Percentiles rank a stretch among this genome's conserved stretches.
phyloP scores from a whole-genome alignment of 1,140 invertebrate species.

The Drosophila baimaii region DNA sequence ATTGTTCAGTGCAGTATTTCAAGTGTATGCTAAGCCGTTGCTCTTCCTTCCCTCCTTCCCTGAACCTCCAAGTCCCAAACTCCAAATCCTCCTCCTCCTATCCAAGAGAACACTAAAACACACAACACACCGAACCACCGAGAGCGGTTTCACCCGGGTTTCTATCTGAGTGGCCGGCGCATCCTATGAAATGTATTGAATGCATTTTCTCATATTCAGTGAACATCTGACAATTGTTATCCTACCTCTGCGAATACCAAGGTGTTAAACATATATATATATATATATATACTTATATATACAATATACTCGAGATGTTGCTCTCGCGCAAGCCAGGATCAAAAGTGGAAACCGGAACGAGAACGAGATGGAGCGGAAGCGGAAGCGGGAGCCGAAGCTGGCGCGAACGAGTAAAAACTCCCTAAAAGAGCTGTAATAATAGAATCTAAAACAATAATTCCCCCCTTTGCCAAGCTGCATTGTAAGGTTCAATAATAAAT shows the following conservation, averaged over 20 bases:
- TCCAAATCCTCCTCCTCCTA: not conserved
- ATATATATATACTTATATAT: conserved; percentile 57
- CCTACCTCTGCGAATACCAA: conserved; percentile 78
- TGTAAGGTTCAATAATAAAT: conserved; percentile 60
- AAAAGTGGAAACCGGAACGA: conserved; percentile 1
- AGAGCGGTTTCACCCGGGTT: conserved; percentile 48
- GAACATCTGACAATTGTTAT: conserved; percentile 79
- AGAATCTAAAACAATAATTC: conserved; percentile 79
- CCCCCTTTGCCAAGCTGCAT: conserved; percentile 66
- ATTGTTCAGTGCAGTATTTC: conserved; percentile 54
- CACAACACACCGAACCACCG: conserved; percentile 42
- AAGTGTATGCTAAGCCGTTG: conserved; percentile 45
- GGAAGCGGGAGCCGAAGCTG: conserved; percentile 13
- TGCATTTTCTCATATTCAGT: conserved; percentile 44
- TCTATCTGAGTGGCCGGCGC: conserved; percentile 36
- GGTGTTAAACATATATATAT: conserved; percentile 54
- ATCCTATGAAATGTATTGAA: conserved; percentile 34
- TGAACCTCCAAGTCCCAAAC: not conserved
- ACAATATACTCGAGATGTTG: conserved; percentile 47
- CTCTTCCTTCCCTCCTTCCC: conserved; percentile 10
- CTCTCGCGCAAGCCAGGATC: conserved; percentile 25
- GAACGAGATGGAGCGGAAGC: not conserved
- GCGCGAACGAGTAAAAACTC: conserved; percentile 25
- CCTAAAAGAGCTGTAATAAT: conserved; percentile 74
- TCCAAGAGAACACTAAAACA: conserved; percentile 18